Evolutionary conservation across 2,888 invertebrate species (phyloP).

Genomic region (Amphipoea oculea): DNA sequence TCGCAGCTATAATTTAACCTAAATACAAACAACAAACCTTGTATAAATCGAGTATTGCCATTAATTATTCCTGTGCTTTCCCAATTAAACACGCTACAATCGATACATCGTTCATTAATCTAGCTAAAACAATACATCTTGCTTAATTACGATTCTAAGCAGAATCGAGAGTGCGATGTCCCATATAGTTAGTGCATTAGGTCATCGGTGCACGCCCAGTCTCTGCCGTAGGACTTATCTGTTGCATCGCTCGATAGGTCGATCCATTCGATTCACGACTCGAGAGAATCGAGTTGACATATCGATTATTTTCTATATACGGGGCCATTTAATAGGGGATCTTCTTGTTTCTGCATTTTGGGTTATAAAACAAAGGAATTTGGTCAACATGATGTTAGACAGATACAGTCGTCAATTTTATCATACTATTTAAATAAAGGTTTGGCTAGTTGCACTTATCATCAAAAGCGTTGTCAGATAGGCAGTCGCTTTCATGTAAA

Average conservation of each 20-base stretch:
- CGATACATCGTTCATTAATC: conserved; percentile 70
- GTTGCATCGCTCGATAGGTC: conserved; percentile 76
- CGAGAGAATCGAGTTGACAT: conserved; percentile 73
- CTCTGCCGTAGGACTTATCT: conserved; percentile 70
- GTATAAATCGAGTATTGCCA: conserved; percentile 56
- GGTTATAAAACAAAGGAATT: not conserved
- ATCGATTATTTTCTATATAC: conserved; percentile 70
- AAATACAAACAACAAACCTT: conserved; percentile 46
- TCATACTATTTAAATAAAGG: not conserved
- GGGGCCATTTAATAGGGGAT: conserved; percentile 42
- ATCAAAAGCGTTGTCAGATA: not conserved
- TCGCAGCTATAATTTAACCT: conserved; percentile 31
- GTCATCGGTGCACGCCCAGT: conserved; percentile 79
- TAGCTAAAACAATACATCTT: conserved; percentile 76
- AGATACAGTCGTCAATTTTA: not conserved
- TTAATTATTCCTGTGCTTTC: conserved; percentile 63
- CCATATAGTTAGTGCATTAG: conserved; percentile 87
- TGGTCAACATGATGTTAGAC: not conserved
- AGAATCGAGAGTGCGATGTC: conserved; percentile 81
- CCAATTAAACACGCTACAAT: conserved; percentile 69
- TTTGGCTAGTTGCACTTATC: not conserved
- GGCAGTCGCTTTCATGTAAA: not conserved
- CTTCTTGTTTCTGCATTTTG: conserved; percentile 33
- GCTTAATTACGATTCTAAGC: conserved; percentile 85
- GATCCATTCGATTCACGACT: conserved; percentile 76